Percentiles rank a stretch among this genome's conserved stretches.
These are phyloP conservation scores for Sebastes matsubarae DNA, from an alignment of 2,797 vertebrate species.

Conservation along the genomic window DNA sequence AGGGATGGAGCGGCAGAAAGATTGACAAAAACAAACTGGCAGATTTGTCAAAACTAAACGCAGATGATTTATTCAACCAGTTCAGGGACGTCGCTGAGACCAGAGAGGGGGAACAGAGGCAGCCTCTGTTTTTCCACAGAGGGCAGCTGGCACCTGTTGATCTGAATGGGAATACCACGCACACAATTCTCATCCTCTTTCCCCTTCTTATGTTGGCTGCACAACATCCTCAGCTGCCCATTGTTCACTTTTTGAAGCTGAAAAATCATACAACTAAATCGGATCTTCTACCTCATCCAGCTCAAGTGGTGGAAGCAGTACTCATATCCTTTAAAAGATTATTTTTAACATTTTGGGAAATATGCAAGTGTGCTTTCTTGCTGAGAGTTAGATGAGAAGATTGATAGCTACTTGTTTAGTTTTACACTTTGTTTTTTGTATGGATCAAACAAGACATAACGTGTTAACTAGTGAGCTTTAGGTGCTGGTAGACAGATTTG, in stretches of 20 bases:
- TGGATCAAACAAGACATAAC: background rate
- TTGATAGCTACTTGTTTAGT: background rate
- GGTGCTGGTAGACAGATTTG: background rate
- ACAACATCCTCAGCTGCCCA: conserved; percentile 17
- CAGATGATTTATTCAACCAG: conserved; percentile 35
- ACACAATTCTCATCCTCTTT: background rate
- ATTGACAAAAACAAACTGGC: background rate
- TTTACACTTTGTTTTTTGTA: background rate
- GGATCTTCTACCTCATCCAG: background rate
- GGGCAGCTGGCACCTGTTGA: conserved; percentile 74
- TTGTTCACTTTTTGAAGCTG: conserved; percentile 22
- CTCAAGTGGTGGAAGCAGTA: background rate
- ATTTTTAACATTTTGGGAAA: background rate
- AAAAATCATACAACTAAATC: background rate
- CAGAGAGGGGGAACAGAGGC: conserved; percentile 40
- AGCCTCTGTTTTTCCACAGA: conserved; percentile 39
- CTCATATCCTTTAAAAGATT: background rate
- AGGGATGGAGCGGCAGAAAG: background rate
- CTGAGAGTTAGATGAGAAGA: no score
- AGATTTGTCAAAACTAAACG: background rate
- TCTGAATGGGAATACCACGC: conserved; percentile 44
- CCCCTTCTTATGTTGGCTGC: background rate
- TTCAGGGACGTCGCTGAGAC: conserved; percentile 17
- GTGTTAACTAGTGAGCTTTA: background rate
- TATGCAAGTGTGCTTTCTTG: no score